A percentile compares a stretch with the other conserved stretches of the same genome.
Conservation (phyloP, 2,113 vertebrate genomes). For the Clarias batrachus region DNA sequence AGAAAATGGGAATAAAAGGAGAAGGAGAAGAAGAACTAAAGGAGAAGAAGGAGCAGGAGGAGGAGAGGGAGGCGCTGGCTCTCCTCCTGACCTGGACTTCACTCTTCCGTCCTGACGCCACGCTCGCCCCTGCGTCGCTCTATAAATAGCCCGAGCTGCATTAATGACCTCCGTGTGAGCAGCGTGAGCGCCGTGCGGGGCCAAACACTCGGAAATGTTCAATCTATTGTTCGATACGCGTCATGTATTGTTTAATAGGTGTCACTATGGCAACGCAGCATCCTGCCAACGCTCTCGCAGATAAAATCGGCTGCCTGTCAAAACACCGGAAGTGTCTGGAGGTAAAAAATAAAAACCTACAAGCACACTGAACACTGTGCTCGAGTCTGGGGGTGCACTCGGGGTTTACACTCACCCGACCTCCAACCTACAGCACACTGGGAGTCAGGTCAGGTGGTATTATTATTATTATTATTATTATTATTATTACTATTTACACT, state of each 20-base stretch:
- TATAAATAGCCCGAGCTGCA: slow-evolving; percentile 9
- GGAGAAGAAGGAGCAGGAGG: not conserved
- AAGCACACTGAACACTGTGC: not conserved
- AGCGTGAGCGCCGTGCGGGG: not conserved
- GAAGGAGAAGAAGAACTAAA: no score
- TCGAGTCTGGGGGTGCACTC: not conserved
- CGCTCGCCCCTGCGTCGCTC: not conserved
- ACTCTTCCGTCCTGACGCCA: not conserved
- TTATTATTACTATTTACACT: no score
- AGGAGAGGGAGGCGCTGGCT: not conserved
- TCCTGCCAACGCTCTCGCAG: not conserved
- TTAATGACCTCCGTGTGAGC: slow-evolving; percentile 1
- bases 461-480: no score
- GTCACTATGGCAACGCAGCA: not conserved
- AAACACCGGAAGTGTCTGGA: not conserved
- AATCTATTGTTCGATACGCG: slow-evolving; percentile 14
- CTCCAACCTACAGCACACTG: no score
- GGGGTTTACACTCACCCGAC: no score
- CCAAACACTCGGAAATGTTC: not conserved
- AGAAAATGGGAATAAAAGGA: not conserved
- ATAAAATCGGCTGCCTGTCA: not conserved
- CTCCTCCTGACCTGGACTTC: not conserved
- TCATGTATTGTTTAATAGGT: not conserved
- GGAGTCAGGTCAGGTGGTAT: no score
- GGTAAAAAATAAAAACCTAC: not conserved